These are phyloP conservation scores for Linnaemya vulpina DNA, from an alignment of 2,888 invertebrate species.

Conservation along the genomic window DNA sequence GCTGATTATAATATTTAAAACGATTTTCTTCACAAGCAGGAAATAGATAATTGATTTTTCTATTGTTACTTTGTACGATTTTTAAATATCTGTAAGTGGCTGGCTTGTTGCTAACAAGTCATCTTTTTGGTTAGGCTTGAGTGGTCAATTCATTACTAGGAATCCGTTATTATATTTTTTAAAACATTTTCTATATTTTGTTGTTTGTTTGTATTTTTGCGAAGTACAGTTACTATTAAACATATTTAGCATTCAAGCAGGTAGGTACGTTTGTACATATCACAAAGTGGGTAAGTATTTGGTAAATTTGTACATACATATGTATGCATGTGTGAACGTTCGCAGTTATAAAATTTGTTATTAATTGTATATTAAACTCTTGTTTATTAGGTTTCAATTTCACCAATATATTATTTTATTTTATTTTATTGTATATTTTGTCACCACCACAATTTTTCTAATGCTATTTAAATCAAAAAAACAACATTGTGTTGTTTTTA, in stretches of 20 bases:
- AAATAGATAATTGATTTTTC: constrained; percentile 45
- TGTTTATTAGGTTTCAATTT: neutral
- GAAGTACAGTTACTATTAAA: constrained; percentile 51
- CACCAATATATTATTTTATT: neutral
- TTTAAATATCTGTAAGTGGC: neutral
- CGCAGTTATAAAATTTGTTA: neutral
- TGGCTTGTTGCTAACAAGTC: constrained; percentile 38
- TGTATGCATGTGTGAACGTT: too few relatives aligned
- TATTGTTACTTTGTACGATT: constrained; percentile 2
- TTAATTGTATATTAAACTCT: neutral
- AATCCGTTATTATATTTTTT: neutral
- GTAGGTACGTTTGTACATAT: neutral
- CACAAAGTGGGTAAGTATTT: constrained; percentile 5
- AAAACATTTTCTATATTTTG: constrained; percentile 2
- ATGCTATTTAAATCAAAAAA: constrained; percentile 56
- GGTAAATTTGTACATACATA: neutral
- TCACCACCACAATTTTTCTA: constrained; percentile 60
- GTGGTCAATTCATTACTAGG: neutral
- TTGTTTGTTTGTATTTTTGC: neutral
- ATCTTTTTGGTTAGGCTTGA: constrained; percentile 54
- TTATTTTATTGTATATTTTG: constrained; percentile 34
- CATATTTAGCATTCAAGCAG: neutral
- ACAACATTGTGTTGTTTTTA: constrained; percentile 61
- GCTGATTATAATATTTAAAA: neutral
- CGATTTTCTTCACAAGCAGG: constrained; percentile 10